Evolutionary conservation across 2,888 invertebrate genomes (phyloP).

Genomic region (Monopis laevigella): DNA sequence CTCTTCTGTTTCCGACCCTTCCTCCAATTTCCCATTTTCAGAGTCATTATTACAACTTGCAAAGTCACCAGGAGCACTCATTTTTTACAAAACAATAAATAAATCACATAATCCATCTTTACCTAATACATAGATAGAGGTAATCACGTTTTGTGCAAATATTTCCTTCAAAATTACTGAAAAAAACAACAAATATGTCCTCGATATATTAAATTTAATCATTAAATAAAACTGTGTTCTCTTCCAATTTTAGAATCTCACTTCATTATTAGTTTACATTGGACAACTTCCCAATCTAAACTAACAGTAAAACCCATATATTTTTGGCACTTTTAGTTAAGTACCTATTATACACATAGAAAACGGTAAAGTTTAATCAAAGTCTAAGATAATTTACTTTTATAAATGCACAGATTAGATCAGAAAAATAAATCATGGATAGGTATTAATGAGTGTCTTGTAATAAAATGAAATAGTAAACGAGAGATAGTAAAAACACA

Average conservation of each 20-base stretch:
- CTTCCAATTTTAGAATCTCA: slow-evolving; percentile 5
- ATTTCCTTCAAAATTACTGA: no score
- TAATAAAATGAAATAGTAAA: no score
- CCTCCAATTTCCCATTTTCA: slow-evolving; percentile 50
- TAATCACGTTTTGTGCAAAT: background rate
- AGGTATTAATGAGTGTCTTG: no score
- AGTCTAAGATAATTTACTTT: slow-evolving; percentile 4
- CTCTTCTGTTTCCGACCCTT: slow-evolving; percentile 56
- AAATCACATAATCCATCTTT: slow-evolving; percentile 9
- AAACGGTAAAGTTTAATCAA: slow-evolving; percentile 1
- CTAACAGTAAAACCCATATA: no score
- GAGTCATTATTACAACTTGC: slow-evolving; percentile 55
- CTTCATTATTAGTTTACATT: slow-evolving; percentile 10
- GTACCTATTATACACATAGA: slow-evolving; percentile 1
- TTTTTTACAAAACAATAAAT: slow-evolving; percentile 21
- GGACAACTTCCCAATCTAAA: slow-evolving; percentile 10
- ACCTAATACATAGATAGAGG: background rate
- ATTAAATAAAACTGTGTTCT: no score
- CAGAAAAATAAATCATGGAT: slow-evolving; percentile 2
- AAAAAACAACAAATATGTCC: no score
- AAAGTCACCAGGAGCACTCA: slow-evolving; percentile 58
- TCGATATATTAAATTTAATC: no score
- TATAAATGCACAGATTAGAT: slow-evolving; percentile 9
- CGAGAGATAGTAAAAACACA: no score
- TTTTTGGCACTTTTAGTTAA: background rate